Conservation (phyloP, 2,888 invertebrate species). For the Shargacucullia verbasci region DNA sequence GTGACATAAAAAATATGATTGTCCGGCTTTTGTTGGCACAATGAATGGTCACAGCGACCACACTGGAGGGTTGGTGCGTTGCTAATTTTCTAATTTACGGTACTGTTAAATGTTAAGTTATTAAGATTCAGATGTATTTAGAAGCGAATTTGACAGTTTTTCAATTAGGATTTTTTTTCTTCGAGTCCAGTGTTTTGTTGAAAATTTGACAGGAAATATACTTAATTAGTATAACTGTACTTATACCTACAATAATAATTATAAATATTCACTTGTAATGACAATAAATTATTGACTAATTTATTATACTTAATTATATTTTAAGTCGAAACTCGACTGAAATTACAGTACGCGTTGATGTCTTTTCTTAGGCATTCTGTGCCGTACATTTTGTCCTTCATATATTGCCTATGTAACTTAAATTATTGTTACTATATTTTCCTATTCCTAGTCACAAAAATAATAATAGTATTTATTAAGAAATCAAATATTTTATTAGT, state of each 20-base stretch:
- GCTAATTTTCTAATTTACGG: slow-evolving; percentile 82
- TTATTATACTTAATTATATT: too few species aligned
- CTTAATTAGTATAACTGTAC: too few species aligned
- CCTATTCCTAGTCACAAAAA: too few species aligned
- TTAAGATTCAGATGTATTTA: slow-evolving; percentile 19
- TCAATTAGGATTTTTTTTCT: slow-evolving; percentile 12
- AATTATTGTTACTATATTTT: too few species aligned
- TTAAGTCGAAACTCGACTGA: too few species aligned
- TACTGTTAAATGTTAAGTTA: slow-evolving; percentile 21
- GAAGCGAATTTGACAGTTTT: slow-evolving; percentile 23
- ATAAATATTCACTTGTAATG: too few species aligned
- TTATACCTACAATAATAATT: too few species aligned
- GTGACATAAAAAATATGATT: slow-evolving; percentile 58
- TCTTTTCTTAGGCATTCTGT: slow-evolving; percentile 41
- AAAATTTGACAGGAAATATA: not conserved
- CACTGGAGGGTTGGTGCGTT: slow-evolving; percentile 81
- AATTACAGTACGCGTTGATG: slow-evolving; percentile 55
- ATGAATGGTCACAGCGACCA: slow-evolving; percentile 80
- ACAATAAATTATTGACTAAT: too few species aligned
- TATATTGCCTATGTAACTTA: too few species aligned
- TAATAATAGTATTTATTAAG: too few species aligned
- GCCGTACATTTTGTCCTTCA: not conserved
- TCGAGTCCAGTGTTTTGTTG: not conserved
- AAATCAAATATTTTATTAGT: slow-evolving; percentile 1
- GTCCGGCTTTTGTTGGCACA: slow-evolving; percentile 67